Base-by-base conservation (phyloP, 2,113 vertebrate species). In the Apus apus region DNA sequence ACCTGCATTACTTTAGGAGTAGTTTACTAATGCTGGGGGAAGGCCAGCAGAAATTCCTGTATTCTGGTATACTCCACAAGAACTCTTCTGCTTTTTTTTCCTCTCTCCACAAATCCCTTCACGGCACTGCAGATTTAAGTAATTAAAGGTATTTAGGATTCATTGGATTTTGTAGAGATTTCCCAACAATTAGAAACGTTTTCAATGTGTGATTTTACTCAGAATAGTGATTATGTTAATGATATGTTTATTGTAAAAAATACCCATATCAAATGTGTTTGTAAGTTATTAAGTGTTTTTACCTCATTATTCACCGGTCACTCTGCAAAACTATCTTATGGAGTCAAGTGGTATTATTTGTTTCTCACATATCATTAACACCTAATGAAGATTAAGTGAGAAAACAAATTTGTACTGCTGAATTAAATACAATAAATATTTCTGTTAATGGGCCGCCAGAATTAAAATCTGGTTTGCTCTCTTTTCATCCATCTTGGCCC, bases 131-230 rank as follows among this genome's bases (percentile, higher is more conserved):
- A 91, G 75, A 86, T 91, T 86, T 80, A 90, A 86, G 60, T 93
- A 95, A 90, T 91, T 96, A 88, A 91, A 95, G 71, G 76, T 94
- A 81, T 83, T 96, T 94, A 90, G 64, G 89, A 94, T 90, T 94
- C 70, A 78, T 9, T 80, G 66, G 48, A 86, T 88, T 96, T 93
- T 60, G 43, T 40, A 70, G 93, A 85, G 54, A 86, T 95, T 94
- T 95, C 72, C 34, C 60, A 83, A 80, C 82, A 90, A 94, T 90
- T 96, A 83, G 56, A 71, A 88, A 67, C 80, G 85, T 95, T 93
- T 95, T 87, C 65, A 36, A 11, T 62, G 22, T 79, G 58, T 76
- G 56, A 46, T 45, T 90, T 82, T 80, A 74, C 14, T 77, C 85
- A 83, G 65, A 93, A 38, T 25, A 79, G 54, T 70, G 77, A 76